phyloP scores from a whole-genome alignment of 2,888 invertebrate genomes.

The Acanthoscelides obtectus region DNA sequence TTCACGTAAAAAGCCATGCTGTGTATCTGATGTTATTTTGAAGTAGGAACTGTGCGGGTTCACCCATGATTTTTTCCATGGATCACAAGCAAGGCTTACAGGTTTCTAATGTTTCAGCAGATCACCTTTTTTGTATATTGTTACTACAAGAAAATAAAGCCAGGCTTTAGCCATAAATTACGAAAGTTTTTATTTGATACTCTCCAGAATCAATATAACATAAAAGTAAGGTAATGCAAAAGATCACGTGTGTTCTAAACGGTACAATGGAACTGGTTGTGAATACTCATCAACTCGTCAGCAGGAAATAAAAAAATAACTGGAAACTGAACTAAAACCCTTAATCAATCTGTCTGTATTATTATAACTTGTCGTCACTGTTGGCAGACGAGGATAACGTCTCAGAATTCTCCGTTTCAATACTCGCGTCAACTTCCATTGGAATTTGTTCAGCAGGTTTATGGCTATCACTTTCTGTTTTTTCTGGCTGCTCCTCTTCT shows the following conservation, averaged over 20 bases:
- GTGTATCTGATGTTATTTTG: too few species aligned
- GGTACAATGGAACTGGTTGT: neutral
- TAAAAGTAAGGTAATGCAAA: neutral
- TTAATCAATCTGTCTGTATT: neutral
- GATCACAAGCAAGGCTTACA: too few species aligned
- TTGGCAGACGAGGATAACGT: neutral
- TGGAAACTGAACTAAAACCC: neutral
- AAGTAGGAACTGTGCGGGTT: too few species aligned
- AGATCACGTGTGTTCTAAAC: neutral
- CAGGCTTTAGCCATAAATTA: too few species aligned
- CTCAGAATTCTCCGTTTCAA: neutral
- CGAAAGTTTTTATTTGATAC: neutral
- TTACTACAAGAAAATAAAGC: too few species aligned
- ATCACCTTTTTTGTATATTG: too few species aligned
- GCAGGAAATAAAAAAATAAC: neutral
- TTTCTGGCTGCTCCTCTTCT: slow-evolving; percentile 10
- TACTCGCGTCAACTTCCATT: slow-evolving; percentile 27
- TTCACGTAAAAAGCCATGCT: too few species aligned
- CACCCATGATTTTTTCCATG: too few species aligned
- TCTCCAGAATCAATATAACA: neutral
- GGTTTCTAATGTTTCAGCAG: too few species aligned
- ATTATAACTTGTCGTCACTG: neutral
- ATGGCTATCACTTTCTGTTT: slow-evolving; percentile 4
- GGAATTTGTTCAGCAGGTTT: slow-evolving; percentile 17
- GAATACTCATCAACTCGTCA: neutral